Base-by-base conservation (phyloP, 2,113 vertebrate genomes). In the Halcyon senegalensis region DNA sequence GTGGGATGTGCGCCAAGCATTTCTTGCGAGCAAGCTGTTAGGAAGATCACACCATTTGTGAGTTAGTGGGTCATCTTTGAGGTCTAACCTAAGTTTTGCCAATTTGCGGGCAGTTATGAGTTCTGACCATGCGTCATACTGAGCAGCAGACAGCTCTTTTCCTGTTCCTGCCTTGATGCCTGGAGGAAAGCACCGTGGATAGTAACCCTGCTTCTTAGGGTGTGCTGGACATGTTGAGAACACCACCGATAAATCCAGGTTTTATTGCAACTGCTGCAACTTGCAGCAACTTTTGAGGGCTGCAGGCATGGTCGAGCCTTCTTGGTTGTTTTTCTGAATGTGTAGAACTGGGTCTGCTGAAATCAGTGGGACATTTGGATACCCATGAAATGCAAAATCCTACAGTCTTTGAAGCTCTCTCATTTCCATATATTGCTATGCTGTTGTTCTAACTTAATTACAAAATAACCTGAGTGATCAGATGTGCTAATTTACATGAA, bases 41-140 rank as follows among this genome's bases (percentile, higher is more conserved):
- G 48, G 68, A 37, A 43, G 24, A 46, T 46, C 37, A 7, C 33
- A 16, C 8, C 11, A 1, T 41, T 58, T 31, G 48, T n/a, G 28
- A 76, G 7, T 20, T 50, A 56, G 23, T 11, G 24, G 44, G 24
- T 75, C 41, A 13, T 39, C 35, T 50, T 48, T 12, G 13, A 19
- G 23, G 28, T 27, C 24, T 16, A 56, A 56, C 56, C 70, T 6
- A 20, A 5, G 10, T 43, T 77, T 67, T 31, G 8, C 9, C 41
- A 2, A 1, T 56, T 31, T 56, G 24, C 31, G 66, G 51, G 6
- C n/a, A 33, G 13, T 44, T 62, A 8, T 0, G 6, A 66, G 51
- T 15, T 44, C 16, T 44, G 41, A 35, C 43, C 2, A 0, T 10
- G n/a, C 2, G 0, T 51, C 28, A 39, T 2, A 7, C 37, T 7